Percentiles rank a stretch among this genome's conserved stretches.
Conservation (phyloP, 2,113 vertebrate genomes). For the Vombatus ursinus region DNA sequence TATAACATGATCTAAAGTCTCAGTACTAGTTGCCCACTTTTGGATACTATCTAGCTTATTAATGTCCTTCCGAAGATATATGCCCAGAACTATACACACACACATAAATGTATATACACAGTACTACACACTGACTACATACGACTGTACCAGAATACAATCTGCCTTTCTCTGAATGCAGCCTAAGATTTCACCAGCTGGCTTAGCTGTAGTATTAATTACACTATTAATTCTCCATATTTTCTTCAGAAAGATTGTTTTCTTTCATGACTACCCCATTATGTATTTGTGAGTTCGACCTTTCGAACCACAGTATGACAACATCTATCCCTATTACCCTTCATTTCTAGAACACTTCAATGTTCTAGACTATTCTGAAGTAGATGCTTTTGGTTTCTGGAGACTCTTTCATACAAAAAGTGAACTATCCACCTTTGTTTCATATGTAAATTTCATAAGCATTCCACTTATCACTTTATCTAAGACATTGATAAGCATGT, state of each 20-base stretch:
- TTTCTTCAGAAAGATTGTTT: neutral
- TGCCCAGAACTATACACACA: neutral
- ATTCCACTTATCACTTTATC: neutral
- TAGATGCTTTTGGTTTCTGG: neutral
- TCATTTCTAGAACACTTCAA: neutral
- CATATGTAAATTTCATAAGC: neutral
- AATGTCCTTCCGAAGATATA: neutral
- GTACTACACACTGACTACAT: neutral
- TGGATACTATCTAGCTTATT: neutral
- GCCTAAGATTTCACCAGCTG: neutral
- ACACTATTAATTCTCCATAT: neutral
- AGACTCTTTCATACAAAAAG: neutral
- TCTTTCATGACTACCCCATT: neutral
- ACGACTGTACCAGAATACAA: neutral
- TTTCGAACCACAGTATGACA: neutral
- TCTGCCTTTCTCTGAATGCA: neutral
- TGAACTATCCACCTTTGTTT: neutral
- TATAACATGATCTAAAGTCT: neutral
- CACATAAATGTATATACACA: no score
- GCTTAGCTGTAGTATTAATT: neutral
- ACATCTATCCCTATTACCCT: neutral
- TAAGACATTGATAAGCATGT: neutral
- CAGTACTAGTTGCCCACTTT: neutral
- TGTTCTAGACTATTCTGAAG: neutral
- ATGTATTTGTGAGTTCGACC: neutral